These are phyloP conservation scores for Myioborus miniatus DNA, from an alignment of 2,797 vertebrate species.

Conservation along the genomic window DNA sequence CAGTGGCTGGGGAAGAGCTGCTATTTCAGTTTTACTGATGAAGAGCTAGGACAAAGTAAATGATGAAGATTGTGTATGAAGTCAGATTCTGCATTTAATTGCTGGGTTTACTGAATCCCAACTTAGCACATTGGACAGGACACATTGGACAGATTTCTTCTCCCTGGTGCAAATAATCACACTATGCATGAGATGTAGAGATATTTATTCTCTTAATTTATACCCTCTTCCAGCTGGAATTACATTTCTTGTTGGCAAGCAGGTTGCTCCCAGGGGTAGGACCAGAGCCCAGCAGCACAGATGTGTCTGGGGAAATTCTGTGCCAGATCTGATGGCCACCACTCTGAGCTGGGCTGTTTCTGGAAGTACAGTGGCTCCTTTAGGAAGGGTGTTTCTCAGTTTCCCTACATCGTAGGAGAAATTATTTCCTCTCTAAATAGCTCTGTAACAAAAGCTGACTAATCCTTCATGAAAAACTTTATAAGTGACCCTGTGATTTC, in stretches of 20 bases:
- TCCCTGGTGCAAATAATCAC: background rate
- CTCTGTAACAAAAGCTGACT: background rate
- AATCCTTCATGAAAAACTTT: background rate
- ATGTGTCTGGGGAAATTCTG: background rate
- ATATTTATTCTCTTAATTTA: background rate
- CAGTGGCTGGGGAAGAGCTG: background rate
- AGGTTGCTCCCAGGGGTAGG: background rate
- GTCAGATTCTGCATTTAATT: background rate
- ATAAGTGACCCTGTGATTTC: background rate
- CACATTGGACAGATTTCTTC: background rate
- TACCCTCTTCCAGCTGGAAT: background rate
- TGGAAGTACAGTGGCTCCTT: background rate
- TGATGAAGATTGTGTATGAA: background rate
- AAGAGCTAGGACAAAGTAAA: constrained; percentile 15
- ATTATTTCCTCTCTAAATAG: background rate
- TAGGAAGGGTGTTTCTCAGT: background rate
- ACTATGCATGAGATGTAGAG: background rate
- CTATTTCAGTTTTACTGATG: constrained; percentile 11
- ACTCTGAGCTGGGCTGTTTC: background rate
- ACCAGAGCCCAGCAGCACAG: background rate
- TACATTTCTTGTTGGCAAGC: background rate
- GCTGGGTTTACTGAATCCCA: background rate
- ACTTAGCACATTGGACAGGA: background rate
- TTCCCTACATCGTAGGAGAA: background rate
- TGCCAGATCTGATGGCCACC: background rate